phyloP scores from a whole-genome alignment of 1,140 invertebrate genomes.

The Drosophila pectinifera region DNA sequence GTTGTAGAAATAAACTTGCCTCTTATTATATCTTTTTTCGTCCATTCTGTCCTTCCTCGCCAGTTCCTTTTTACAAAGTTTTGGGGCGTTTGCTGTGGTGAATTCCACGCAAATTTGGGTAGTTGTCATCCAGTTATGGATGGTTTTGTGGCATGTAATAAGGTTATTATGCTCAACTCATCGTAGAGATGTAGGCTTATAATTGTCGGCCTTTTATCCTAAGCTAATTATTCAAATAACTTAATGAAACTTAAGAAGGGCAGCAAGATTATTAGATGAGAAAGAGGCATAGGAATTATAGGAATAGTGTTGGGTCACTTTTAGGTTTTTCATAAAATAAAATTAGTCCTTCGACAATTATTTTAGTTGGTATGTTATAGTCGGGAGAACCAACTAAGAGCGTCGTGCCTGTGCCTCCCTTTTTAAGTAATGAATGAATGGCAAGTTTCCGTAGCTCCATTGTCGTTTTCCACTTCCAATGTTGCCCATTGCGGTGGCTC shows the following conservation, averaged over 20 bases:
- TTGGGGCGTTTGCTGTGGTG: constrained; percentile 71
- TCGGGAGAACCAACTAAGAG: constrained; percentile 1
- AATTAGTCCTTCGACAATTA: neutral
- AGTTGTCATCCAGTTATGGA: constrained; percentile 42
- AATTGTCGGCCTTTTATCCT: too few species aligned
- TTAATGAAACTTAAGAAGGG: neutral
- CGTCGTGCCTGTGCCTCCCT: constrained; percentile 5
- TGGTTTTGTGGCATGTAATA: constrained; percentile 14
- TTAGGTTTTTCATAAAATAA: too few species aligned
- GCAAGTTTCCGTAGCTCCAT: constrained; percentile 72
- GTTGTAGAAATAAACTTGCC: constrained; percentile 82
- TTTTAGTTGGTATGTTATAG: constrained; percentile 20
- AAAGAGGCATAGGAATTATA: neutral
- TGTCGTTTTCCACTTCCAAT: constrained; percentile 65
- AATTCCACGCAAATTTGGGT: constrained; percentile 73
- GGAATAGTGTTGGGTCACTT: too few species aligned
- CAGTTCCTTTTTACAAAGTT: constrained; percentile 49
- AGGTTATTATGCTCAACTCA: neutral
- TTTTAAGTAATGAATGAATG: constrained; percentile 80
- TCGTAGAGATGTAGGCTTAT: too few species aligned
- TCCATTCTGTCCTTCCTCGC: constrained; percentile 7
- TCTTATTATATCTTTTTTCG: constrained; percentile 45
- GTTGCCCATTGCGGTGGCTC: constrained; percentile 32
- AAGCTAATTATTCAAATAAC: neutral
- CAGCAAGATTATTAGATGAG: neutral